Conservation (phyloP, 2,113 vertebrate genomes). For the Bostrychus sinensis region DNA sequence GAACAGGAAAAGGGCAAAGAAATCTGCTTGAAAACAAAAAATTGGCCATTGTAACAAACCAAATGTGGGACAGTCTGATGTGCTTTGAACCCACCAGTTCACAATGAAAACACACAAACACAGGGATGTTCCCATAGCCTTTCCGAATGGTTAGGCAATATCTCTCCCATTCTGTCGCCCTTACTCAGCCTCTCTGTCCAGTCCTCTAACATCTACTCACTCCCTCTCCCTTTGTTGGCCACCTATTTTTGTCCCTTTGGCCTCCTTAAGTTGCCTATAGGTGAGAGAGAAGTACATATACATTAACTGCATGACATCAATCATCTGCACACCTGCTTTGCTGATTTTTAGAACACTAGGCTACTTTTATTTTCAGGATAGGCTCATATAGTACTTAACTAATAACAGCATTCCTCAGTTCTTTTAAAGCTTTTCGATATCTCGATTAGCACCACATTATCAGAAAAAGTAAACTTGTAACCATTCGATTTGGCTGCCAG, state of each 20-base stretch:
- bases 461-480: constrained; percentile 5
- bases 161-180: constrained; percentile 49
- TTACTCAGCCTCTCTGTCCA: constrained; percentile 33
- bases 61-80: constrained; percentile 38
- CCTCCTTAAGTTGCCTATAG: not conserved
- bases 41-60: not conserved
- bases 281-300: not conserved
- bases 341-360: not conserved
- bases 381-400: no score
- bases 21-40: not conserved
- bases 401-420: not conserved
- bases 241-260: constrained; percentile 2
- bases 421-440: not conserved
- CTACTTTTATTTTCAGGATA: no score
- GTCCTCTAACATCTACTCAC: constrained; percentile 21
- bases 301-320: not conserved
- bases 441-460: not conserved
- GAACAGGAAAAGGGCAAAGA: no score
- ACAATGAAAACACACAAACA: constrained; percentile 51
- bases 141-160: constrained; percentile 79
- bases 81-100: constrained; percentile 50
- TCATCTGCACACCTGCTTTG: constrained; percentile 7
- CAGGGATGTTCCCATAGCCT: constrained; percentile 75
- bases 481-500: constrained; percentile 9
- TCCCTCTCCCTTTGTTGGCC: constrained; percentile 25